Evolutionary conservation across 2,888 invertebrate genomes (phyloP), one percentile per base, ranked within the genome.

Genomic region (Lathronympha strigana): DNA sequence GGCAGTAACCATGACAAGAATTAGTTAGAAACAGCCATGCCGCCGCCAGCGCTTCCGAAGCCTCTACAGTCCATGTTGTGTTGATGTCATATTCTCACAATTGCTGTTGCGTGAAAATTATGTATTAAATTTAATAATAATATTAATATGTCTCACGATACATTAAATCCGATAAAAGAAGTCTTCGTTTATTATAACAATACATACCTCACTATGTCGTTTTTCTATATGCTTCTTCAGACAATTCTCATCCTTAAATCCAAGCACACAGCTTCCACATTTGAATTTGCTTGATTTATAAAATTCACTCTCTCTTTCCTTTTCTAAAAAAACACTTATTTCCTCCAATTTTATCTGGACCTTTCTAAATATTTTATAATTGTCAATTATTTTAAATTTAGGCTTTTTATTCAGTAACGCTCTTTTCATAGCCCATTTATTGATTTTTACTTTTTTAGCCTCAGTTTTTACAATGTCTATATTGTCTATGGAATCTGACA

Each of bases 391-490:
- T 74, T 73, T 77, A 43, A 78, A 82, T 72, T 83, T 83, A 0
- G 76, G 77, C 38, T 76, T 80, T 36, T 77, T 79, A 63, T 80
- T 81, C 13, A 72, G 70, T 15, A 70, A 17, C 0, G 75, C 76
- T 13, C 71, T 68, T 67, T 76, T 74, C 15, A 61, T 66, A 0
- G 78, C 78, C 83, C 82, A 82, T 1, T 74, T 73, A 53, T 73
- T 81, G 3, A 17, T 66, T 21, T 25, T 70, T 19, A 63, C 64
- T 51, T 69, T 70, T 13, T 4, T 8, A 36, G n/a, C n/a, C n/a
- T 49, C 62, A 38, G 21, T 36, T 38, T 66, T 40, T 47, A n/a
- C n/a, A n/a, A n/a, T n/a, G n/a, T n/a, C n/a, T n/a, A n/a, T 40
- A 6, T 28, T 11, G 50, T 70, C 63, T 0, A 36, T 15, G 38